Conservation (phyloP, 2,797 vertebrate genomes). For the Botia kubotai region DNA sequence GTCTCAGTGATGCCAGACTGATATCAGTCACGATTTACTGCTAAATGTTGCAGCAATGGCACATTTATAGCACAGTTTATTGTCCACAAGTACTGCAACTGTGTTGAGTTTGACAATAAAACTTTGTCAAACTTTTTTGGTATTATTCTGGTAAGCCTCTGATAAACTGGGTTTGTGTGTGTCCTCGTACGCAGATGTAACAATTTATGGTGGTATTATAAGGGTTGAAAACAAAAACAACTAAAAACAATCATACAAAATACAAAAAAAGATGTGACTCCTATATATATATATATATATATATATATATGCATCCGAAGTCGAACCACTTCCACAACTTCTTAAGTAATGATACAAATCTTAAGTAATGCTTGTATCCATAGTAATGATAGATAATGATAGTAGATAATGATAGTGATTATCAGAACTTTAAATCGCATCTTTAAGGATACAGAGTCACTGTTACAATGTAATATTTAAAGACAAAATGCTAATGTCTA, state of each 20-base stretch:
- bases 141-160: background rate
- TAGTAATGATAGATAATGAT: background rate
- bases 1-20: background rate
- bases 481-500: too few species aligned
- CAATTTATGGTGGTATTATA: background rate
- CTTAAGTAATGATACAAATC: too few species aligned
- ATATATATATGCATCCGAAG: too few species aligned
- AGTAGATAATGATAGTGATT: background rate
- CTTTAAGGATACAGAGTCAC: background rate
- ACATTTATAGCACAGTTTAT: constrained; percentile 4
- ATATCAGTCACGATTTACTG: background rate
- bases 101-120: background rate
- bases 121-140: background rate
- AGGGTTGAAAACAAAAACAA: background rate
- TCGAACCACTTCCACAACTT: background rate
- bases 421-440: background rate
- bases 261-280: background rate
- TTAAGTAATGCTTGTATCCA: background rate
- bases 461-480: too few species aligned
- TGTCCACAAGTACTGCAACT: background rate
- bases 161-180: background rate
- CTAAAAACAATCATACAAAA: background rate
- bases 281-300: too few species aligned
- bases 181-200: background rate
- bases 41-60: background rate